Conservation (phyloP, 2,888 invertebrate genomes). For the Psylliodes chrysocephalus region DNA sequence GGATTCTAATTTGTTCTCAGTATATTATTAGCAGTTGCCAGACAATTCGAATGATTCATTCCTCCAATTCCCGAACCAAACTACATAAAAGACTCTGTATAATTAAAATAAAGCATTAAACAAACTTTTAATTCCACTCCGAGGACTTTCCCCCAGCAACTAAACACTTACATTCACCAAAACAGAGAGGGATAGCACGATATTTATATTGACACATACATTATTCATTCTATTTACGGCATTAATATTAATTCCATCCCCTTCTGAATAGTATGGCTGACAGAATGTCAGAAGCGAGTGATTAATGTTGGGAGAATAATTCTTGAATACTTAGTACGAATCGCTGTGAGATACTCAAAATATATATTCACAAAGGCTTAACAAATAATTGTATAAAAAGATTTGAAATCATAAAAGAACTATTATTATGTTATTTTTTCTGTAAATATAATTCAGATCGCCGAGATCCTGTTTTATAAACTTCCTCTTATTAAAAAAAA, state of each 20-base stretch:
- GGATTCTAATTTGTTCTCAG: no score
- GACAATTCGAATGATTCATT: no score
- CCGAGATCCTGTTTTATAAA: no score
- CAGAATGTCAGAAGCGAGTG: slow-evolving; percentile 36
- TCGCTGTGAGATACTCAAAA: slow-evolving; percentile 15
- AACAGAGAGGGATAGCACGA: slow-evolving; percentile 8
- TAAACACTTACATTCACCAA: not conserved
- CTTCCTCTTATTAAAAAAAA: no score
- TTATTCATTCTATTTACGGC: slow-evolving; percentile 48
- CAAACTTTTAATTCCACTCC: slow-evolving; percentile 4
- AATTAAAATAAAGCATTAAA: not conserved
- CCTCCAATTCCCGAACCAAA: no score
- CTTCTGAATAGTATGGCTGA: slow-evolving; percentile 38
- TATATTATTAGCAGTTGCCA: no score
- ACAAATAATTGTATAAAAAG: no score
- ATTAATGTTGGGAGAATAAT: slow-evolving; percentile 36
- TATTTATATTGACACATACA: slow-evolving; percentile 48
- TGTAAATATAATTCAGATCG: no score
- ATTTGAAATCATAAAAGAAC: no score
- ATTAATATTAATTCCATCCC: slow-evolving; percentile 44
- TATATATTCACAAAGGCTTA: not conserved
- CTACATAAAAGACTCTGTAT: not conserved
- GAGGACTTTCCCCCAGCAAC: slow-evolving; percentile 3
- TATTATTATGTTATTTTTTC: no score
- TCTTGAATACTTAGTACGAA: slow-evolving; percentile 13